Percentiles rank a stretch among this genome's conserved stretches.
Evolutionary conservation across 1,140 invertebrate species (phyloP).

Genomic region (Rhagoletis pomonella): DNA sequence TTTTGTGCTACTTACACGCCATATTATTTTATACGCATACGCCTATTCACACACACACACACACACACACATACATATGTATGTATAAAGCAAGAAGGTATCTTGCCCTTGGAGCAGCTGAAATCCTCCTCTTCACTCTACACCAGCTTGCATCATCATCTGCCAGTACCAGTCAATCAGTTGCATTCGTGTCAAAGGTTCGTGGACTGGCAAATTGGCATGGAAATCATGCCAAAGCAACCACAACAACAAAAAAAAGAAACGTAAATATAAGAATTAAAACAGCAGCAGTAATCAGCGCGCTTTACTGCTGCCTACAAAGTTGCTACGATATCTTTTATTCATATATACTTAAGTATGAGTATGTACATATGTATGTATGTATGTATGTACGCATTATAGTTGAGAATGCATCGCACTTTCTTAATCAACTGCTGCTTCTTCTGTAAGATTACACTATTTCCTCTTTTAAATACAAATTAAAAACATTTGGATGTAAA

Average conservation of each 20-base stretch:
- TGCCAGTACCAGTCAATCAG: background rate
- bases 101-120: no score
- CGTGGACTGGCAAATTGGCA: constrained; percentile 46
- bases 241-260: background rate
- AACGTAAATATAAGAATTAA: no score
- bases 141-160: background rate
- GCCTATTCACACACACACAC: background rate
- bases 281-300: background rate
- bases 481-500: background rate
- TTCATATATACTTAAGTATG: background rate
- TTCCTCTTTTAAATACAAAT: constrained; percentile 27
- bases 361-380: no score
- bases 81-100: no score
- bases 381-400: no score
- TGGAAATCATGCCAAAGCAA: constrained; percentile 23
- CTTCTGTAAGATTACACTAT: background rate
- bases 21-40: background rate
- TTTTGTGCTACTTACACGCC: constrained; percentile 44
- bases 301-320: background rate
- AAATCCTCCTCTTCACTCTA: no score
- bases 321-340: background rate
- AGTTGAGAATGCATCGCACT: background rate
- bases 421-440: background rate
- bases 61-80: no score
- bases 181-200: constrained; percentile 40